phyloP scores from a whole-genome alignment of 2,113 vertebrate genomes.

The Ornithorhynchus anatinus region DNA sequence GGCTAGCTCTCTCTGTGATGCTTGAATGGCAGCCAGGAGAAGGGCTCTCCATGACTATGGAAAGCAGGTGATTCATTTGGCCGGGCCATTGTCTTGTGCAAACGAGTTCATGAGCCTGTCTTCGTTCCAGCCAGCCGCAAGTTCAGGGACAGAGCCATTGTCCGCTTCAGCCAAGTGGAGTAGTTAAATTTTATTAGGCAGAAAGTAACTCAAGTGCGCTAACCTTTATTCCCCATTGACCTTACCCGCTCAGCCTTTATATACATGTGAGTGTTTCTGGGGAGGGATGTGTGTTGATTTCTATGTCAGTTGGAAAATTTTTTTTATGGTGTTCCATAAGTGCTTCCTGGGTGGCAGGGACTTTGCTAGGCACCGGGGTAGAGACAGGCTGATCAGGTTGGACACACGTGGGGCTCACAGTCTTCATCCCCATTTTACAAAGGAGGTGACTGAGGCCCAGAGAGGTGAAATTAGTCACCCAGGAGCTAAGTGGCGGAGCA shows the following conservation, averaged over 20 bases:
- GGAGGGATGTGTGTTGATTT: slow-evolving; percentile 38
- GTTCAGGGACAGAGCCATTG: slow-evolving; percentile 69
- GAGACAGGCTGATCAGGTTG: no score
- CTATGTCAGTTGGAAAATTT: no score
- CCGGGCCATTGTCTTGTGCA: slow-evolving; percentile 73
- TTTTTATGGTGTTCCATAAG: no score
- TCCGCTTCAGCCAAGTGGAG: slow-evolving; percentile 66
- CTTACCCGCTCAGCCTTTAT: not conserved
- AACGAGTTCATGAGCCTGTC: slow-evolving; percentile 76
- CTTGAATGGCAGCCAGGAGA: slow-evolving; percentile 65
- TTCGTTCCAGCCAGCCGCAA: slow-evolving; percentile 70
- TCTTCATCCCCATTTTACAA: no score
- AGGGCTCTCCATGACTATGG: slow-evolving; percentile 68
- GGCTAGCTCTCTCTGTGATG: slow-evolving; percentile 52
- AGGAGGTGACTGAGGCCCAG: no score
- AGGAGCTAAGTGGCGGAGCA: no score
- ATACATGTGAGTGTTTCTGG: no score
- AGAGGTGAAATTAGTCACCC: no score
- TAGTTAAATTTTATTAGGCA: slow-evolving; percentile 56
- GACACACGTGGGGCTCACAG: no score
- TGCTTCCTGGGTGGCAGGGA: no score
- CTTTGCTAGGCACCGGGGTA: no score
- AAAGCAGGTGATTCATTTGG: slow-evolving; percentile 78
- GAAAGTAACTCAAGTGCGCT: slow-evolving; percentile 52
- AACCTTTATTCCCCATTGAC: not conserved